phyloP scores from a whole-genome alignment of 2,888 invertebrate species.

The Oscheius sp. region DNA sequence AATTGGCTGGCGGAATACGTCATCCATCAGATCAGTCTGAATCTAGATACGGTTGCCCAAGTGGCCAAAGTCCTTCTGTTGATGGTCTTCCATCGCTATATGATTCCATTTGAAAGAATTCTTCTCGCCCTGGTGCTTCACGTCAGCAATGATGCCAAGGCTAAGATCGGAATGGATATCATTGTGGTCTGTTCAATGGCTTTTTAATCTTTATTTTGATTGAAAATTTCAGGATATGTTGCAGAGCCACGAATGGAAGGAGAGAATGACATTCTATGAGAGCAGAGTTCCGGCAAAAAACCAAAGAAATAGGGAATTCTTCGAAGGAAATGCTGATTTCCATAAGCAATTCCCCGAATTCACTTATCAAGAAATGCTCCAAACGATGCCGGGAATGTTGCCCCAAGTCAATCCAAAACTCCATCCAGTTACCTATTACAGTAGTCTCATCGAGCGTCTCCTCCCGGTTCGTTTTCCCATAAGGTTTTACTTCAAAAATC shows the following conservation, averaged over 20 bases:
- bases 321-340: constrained; percentile 53
- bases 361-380: constrained; percentile 35
- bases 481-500: constrained; percentile 9
- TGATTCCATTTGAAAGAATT: constrained; percentile 59
- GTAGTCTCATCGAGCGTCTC: constrained; percentile 46
- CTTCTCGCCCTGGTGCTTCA: constrained; percentile 59
- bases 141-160: constrained; percentile 55
- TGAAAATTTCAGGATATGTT: constrained; percentile 19
- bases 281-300: constrained; percentile 39
- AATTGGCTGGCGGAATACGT: constrained; percentile 22
- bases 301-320: constrained; percentile 42
- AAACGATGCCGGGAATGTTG: background rate
- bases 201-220: background rate
- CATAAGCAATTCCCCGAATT: constrained; percentile 48
- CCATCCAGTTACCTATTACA: constrained; percentile 45
- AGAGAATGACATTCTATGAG: constrained; percentile 36
- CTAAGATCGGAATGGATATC: constrained; percentile 37
- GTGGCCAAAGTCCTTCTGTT: constrained; percentile 44
- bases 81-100: constrained; percentile 51
- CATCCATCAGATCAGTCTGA: constrained; percentile 14
- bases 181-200: too few species aligned
- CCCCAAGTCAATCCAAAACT: constrained; percentile 22
- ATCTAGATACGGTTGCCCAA: constrained; percentile 12
- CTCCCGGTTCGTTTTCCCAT: constrained; percentile 35
- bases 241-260: constrained; percentile 32